Conservation (phyloP, 1,140 invertebrate species). For the Mizuhopecten yessoensis region DNA sequence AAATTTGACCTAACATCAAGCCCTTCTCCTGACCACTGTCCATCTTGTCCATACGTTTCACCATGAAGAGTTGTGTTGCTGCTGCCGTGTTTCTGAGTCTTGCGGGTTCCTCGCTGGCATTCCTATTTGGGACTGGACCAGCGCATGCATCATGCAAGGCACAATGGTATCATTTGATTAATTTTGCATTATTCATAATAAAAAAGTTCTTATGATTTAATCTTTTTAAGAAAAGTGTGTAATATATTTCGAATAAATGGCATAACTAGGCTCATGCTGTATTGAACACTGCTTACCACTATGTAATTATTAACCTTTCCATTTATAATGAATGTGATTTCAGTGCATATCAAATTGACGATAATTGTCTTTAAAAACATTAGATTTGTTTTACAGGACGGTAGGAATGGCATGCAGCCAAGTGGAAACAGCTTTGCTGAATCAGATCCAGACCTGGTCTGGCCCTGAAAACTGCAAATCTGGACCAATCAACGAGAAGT, state of each 20-base stretch:
- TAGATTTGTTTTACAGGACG: too few relatives aligned
- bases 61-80: neutral
- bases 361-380: too few relatives aligned
- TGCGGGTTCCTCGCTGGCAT: neutral
- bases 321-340: too few relatives aligned
- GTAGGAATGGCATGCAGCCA: constrained; percentile 19
- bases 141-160: neutral
- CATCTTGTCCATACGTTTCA: neutral
- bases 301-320: too few relatives aligned
- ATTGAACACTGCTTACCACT: too few relatives aligned
- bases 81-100: neutral
- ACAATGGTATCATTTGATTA: constrained; percentile 23
- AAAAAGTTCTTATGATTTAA: too few relatives aligned
- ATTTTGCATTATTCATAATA: too few relatives aligned
- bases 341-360: too few relatives aligned
- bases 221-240: too few relatives aligned
- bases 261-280: too few relatives aligned
- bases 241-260: too few relatives aligned
- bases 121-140: neutral
- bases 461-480: neutral
- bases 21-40: too few relatives aligned
- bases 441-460: neutral
- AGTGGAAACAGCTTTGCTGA: neutral
- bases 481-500: constrained; percentile 5
- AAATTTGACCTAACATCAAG: neutral